Evolutionary conservation across 1,140 invertebrate genomes (phyloP), one percentile per base, ranked within the genome.

Genomic region (Sinonovacula constricta): DNA sequence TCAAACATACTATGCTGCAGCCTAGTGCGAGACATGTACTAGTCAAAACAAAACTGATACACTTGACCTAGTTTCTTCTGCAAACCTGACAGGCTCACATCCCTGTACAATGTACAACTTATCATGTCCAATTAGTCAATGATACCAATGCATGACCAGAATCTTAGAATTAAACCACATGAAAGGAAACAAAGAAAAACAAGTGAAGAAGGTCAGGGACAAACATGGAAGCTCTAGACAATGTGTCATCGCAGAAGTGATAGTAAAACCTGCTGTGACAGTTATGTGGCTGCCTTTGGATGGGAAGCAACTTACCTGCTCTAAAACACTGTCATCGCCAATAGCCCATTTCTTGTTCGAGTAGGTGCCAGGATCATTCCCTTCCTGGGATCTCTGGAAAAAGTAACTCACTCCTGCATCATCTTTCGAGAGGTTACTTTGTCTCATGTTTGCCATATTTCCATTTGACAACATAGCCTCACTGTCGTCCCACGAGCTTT

Each of bases 381-480:
- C 95, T 59, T 93, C 92, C 70, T 95, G 94, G 28, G 94, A 94
- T 82, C 95, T 91, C 92, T 96, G 95, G 91, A 96, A 97, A 71
- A 96, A 95, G 90, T 97, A 97, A 83, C 95, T 94, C 79, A 97
- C 95, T 88, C 95, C 94, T 67, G 95, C 95, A 93, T 97, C 96
- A 90, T 97, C 96, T 91, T 96, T 95, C 79, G 93, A 90, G 75
- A 75, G 60, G 49, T 80, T 77, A 54, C 86, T 80, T 54, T 69
- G 81, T 34, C 81, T 54, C 68, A 69, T 79, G 49, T 63, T 60
- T 28, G 60, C 71, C 36, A 67, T 80, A 80, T 70, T 81, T 74
- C 81, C 83, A 63, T 86, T 85, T 79, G 81, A 78, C 84, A 90
- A 72, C 84, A 87, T 88, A 65, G 76, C 81, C 72, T 83, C 81